These are phyloP conservation scores for Aspiorhynchus laticeps DNA, from an alignment of 2,113 vertebrate genomes.

Conservation along the genomic window DNA sequence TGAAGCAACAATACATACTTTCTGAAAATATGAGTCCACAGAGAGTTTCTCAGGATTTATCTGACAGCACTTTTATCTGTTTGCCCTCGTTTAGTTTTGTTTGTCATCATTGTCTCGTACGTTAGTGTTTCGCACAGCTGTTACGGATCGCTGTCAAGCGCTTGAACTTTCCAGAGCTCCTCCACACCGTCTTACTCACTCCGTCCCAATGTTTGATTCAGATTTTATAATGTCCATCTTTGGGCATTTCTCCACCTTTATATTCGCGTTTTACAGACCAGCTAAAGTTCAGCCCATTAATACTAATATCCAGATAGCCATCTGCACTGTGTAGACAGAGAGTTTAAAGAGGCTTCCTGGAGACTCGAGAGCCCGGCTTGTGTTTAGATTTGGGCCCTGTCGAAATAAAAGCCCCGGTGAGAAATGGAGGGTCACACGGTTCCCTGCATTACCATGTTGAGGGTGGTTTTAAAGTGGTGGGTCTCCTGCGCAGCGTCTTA, in stretches of 20 bases:
- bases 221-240: conserved; percentile 37
- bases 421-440: neutral
- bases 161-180: conserved; percentile 41
- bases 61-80: neutral
- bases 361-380: conserved; percentile 2
- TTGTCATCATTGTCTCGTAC: conserved; percentile 16
- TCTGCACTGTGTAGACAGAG: conserved; percentile 41
- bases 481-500: conserved; percentile 9
- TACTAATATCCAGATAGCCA: conserved; percentile 30
- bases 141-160: neutral
- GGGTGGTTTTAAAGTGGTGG: neutral
- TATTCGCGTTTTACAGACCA: conserved; percentile 12
- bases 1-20: neutral
- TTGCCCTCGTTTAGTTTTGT: conserved; percentile 1
- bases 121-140: conserved; percentile 17
- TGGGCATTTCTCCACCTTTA: conserved; percentile 22
- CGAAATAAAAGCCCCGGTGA: conserved; percentile 21
- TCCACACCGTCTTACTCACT: neutral
- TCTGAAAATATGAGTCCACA: neutral
- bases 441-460: conserved; percentile 17
- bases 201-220: conserved; percentile 28
- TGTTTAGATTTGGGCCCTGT: conserved; percentile 30
- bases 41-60: neutral
- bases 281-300: conserved; percentile 43
- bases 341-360: conserved; percentile 46